phyloP scores from a whole-genome alignment of 2,113 vertebrate species.

The Probosciger aterrimus region DNA sequence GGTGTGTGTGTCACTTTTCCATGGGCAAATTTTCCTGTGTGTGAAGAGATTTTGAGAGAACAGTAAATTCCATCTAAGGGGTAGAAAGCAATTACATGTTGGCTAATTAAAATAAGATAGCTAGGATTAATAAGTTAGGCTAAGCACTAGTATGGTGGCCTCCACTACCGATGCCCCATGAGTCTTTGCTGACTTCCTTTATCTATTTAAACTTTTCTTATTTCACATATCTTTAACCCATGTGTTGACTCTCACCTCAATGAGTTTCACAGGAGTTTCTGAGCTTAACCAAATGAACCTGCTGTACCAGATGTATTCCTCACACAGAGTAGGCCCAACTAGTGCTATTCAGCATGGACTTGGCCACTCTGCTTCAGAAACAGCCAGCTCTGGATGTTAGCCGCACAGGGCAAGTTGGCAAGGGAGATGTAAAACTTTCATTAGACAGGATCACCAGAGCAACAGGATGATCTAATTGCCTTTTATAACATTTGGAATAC shows the following conservation, averaged over 20 bases:
- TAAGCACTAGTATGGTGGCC: not conserved
- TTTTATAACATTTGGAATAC: not conserved
- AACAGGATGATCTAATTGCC: not conserved
- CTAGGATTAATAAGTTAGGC: not conserved
- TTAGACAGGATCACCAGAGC: not conserved
- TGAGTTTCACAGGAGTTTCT: not conserved
- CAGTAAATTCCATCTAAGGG: not conserved
- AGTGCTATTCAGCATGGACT: not conserved
- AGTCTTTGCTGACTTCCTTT: not conserved
- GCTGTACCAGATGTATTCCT: not conserved
- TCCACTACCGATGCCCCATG: not conserved
- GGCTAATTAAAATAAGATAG: not conserved
- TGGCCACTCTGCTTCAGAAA: not conserved
- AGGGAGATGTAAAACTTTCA: not conserved
- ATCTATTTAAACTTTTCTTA: not conserved
- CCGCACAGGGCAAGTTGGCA: not conserved
- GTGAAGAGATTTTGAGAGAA: not conserved
- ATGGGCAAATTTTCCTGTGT: not conserved
- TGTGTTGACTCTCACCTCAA: not conserved
- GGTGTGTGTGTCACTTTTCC: not conserved
- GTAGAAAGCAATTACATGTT: not conserved
- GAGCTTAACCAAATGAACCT: not conserved
- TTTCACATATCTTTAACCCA: not conserved
- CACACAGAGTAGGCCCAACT: not conserved
- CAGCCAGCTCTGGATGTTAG: not conserved